Conservation (phyloP, 2,888 invertebrate genomes). For the Chalcis sispes region DNA sequence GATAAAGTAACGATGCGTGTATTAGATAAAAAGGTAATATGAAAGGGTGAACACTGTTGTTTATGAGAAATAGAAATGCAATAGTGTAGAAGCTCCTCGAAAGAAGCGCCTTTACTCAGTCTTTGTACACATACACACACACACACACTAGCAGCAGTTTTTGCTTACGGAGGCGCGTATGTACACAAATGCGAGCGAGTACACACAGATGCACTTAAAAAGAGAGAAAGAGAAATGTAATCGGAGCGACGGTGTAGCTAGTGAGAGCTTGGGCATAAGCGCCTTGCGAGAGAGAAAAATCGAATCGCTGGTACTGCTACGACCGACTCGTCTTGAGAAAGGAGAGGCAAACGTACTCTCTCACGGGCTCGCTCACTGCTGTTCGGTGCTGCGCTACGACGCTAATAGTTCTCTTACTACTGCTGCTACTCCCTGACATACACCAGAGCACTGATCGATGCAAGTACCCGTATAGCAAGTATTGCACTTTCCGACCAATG, state of each 20-base stretch:
- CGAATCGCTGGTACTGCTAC: not conserved
- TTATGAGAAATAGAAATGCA: not conserved
- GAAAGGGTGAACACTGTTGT: not conserved
- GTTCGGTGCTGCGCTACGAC: not conserved
- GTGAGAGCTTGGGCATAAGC: not conserved
- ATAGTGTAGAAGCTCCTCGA: too few relatives aligned
- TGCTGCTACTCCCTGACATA: constrained; percentile 57
- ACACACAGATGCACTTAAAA: too few relatives aligned
- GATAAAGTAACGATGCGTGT: not conserved
- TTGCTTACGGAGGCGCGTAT: not conserved
- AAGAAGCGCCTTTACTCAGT: not conserved
- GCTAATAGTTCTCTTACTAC: constrained; percentile 7
- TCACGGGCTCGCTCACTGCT: not conserved
- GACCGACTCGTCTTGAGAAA: not conserved
- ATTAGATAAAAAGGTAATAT: not conserved
- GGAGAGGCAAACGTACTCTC: not conserved
- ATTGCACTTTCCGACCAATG: too few relatives aligned
- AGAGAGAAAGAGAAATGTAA: too few relatives aligned
- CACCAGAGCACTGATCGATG: constrained; percentile 74
- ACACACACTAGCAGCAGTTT: not conserved
- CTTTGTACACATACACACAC: not conserved
- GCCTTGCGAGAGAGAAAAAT: not conserved
- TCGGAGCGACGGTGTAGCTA: too few relatives aligned
- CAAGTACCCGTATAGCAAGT: constrained; percentile 50
- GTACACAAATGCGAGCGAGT: not conserved